Evolutionary conservation across 2,888 invertebrate species (phyloP).

Genomic region (Lysandra bellargus): DNA sequence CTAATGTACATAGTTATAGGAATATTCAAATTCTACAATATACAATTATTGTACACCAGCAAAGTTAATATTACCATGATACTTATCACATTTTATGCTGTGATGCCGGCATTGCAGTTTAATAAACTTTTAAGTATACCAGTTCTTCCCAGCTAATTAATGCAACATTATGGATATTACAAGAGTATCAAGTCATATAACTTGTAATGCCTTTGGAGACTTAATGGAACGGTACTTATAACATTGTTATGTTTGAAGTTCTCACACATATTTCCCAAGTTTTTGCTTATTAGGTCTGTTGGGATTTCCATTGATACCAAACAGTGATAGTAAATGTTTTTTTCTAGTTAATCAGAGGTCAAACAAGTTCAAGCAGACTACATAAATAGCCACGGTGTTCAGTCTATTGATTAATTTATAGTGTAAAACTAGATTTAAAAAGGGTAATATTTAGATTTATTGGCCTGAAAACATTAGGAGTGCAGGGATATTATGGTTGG

Average conservation of each 20-base stretch:
- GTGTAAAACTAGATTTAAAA: too few species aligned
- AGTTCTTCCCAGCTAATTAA: neutral
- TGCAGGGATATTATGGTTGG: too few species aligned
- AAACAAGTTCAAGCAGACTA: too few species aligned
- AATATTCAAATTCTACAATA: too few species aligned
- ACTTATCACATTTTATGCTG: neutral
- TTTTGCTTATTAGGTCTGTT: neutral
- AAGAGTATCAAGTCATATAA: neutral
- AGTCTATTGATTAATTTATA: too few species aligned
- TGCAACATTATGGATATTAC: neutral
- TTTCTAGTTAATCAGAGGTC: too few species aligned
- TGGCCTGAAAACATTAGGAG: too few species aligned
- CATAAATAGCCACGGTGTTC: too few species aligned
- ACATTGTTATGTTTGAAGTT: neutral
- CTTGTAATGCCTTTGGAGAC: neutral
- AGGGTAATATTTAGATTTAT: too few species aligned
- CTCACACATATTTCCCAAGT: conserved; percentile 11
- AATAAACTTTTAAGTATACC: neutral
- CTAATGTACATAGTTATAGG: too few species aligned
- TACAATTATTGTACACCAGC: neutral
- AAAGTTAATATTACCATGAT: neutral
- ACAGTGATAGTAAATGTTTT: too few species aligned
- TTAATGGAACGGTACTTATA: neutral
- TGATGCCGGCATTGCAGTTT: neutral
- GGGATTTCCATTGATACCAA: neutral